A percentile compares a stretch with the other conserved stretches of the same genome.
phyloP scores from a whole-genome alignment of 1,140 invertebrate genomes.

The Bradysia coprophila region DNA sequence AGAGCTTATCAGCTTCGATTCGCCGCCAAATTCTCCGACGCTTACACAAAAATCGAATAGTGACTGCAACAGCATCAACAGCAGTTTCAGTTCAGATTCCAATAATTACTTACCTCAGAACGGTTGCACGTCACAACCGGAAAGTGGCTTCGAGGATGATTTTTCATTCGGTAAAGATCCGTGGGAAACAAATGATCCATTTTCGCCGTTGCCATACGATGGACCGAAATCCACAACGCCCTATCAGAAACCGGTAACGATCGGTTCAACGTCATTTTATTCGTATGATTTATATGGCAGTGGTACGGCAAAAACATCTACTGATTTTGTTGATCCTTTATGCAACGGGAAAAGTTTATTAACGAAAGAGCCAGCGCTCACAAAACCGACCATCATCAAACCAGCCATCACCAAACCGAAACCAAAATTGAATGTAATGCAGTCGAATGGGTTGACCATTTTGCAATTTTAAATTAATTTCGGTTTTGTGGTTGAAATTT shows the following conservation, averaged over 20 bases:
- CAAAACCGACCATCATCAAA: constrained; percentile 47
- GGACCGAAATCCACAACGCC: constrained; percentile 14
- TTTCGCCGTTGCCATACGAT: constrained; percentile 29
- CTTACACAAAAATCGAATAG: constrained; percentile 52
- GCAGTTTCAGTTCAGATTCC: constrained; percentile 55
- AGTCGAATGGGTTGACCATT: too few relatives aligned
- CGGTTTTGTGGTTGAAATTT: not conserved
- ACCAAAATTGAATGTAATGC: not conserved
- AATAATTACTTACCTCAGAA: too few relatives aligned
- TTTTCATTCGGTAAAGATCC: constrained; percentile 29
- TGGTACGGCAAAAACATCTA: constrained; percentile 17
- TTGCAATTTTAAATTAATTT: not conserved
- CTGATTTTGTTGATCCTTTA: constrained; percentile 22
- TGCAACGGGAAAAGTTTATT: constrained; percentile 24
- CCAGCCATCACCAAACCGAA: constrained; percentile 15
- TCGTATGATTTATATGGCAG: constrained; percentile 14
- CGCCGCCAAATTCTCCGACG: constrained; percentile 49
- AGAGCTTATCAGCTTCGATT: constrained; percentile 37
- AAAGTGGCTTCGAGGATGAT: constrained; percentile 59
- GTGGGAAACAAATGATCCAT: constrained; percentile 25
- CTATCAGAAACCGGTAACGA: constrained; percentile 1
- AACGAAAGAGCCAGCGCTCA: constrained; percentile 20
- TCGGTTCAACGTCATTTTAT: constrained; percentile 28
- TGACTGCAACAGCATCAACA: constrained; percentile 50
- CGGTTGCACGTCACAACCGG: constrained; percentile 50